Conservation (phyloP, 2,797 vertebrate genomes). For the Mus minutoides region DNA sequence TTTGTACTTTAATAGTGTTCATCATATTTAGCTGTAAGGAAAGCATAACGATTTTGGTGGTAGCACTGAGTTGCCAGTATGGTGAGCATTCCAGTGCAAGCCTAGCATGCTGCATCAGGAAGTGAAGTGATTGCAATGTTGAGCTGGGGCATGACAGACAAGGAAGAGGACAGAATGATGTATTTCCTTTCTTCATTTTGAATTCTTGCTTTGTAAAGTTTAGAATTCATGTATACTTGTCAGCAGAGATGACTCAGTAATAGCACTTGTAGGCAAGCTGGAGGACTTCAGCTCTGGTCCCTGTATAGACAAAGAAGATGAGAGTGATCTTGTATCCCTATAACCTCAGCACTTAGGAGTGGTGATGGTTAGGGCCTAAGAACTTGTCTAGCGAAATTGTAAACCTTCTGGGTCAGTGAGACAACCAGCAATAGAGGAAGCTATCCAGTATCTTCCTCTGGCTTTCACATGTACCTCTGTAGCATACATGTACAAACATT, state of each 20-base stretch:
- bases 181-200: neutral
- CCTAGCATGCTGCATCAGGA: neutral
- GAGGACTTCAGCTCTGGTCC: neutral
- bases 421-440: neutral
- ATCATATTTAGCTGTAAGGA: neutral
- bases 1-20: neutral
- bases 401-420: too few species aligned
- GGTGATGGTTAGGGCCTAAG: neutral
- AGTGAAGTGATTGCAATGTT: neutral
- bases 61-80: neutral
- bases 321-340: too few species aligned
- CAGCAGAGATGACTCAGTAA: too few species aligned
- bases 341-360: too few species aligned
- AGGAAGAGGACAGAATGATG: neutral
- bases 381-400: neutral
- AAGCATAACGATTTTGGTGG: neutral
- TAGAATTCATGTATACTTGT: neutral
- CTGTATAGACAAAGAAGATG: too few species aligned
- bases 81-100: neutral
- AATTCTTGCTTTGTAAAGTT: neutral
- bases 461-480: neutral
- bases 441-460: neutral
- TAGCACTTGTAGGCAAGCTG: neutral
- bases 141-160: neutral
- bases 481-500: neutral